These are phyloP conservation scores for Bombus confusus DNA, from an alignment of 1,140 invertebrate genomes.

Conservation along the genomic window DNA sequence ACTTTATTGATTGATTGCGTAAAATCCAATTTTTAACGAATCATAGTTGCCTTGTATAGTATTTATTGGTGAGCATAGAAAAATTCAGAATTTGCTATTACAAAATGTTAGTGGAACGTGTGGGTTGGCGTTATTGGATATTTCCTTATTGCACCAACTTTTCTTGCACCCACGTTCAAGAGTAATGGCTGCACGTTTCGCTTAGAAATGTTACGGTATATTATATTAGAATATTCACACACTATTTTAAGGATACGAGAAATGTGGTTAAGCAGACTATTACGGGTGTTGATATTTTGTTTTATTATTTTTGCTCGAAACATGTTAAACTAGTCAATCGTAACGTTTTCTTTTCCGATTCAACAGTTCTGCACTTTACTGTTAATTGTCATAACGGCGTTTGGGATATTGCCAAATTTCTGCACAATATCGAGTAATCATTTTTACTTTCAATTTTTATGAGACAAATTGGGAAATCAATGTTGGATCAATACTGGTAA, in stretches of 20 bases:
- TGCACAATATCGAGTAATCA: not conserved
- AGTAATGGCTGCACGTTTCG: not conserved
- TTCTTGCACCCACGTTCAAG: constrained; percentile 8
- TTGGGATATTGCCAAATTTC: too few relatives aligned
- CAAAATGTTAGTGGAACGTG: not conserved
- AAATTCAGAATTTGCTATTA: not conserved
- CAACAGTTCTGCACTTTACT: not conserved
- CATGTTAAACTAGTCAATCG: not conserved
- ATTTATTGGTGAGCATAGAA: not conserved
- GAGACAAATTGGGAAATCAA: not conserved
- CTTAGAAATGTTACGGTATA: not conserved
- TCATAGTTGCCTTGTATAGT: too few relatives aligned
- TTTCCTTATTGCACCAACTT: constrained; percentile 17
- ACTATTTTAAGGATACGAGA: not conserved
- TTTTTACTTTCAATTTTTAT: not conserved
- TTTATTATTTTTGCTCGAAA: not conserved
- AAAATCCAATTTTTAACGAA: not conserved
- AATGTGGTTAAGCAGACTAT: not conserved
- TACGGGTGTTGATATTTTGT: not conserved
- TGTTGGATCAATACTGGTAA: not conserved
- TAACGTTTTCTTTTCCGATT: not conserved
- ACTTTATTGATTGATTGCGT: not conserved
- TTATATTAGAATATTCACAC: not conserved
- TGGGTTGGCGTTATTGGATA: constrained; percentile 4
- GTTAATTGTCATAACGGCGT: not conserved